Evolutionary conservation across 2,113 vertebrate genomes (phyloP), one percentile per base, ranked within the genome.

Genomic region (Nyctibius bracteatus): DNA sequence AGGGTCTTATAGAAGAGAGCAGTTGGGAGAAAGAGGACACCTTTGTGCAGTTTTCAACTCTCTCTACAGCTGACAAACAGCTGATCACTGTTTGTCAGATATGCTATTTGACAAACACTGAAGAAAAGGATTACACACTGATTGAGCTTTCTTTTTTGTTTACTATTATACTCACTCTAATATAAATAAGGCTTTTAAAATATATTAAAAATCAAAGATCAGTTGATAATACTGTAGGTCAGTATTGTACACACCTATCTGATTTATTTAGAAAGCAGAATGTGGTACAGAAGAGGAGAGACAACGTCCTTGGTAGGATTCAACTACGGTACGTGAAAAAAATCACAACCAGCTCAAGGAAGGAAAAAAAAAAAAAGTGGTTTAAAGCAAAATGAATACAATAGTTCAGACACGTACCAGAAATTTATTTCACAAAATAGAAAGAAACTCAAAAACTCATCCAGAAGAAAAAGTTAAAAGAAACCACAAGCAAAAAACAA

Each of bases 311-410:
- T 74, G 18, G 51, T 8, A 86, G 6, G 13, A 24, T n/a, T 86
- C 39, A 72, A 72, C 20, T 31, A 47, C 0, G 6, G 14, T 31
- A 90, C 74, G 21, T 0, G 0, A 23, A 82, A 63, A 57, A 73
- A 66, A 39, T n/a, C 13, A 55, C 10, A 65, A 61, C 13, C 6
- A 85, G 17, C 12, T 74, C 23, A 57, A 52, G 18, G 7, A 4
- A 33, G 28, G 28, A 52, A 33, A 8, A 25, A 28, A 41, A 46
- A 2, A 54, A 51, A 8, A 24, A 22, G 14, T n/a, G 5, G 14
- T 43, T 90, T 79, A 20, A 62, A 82, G 8, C 16, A 92, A 91
- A 88, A 75, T 11, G 4, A 78, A 72, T 27, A 31, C 21, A 58
- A 13, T 6, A 39, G 16, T 57, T 81, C 30, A 51, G 14, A 57